phyloP scores from a whole-genome alignment of 2,888 invertebrate genomes.

The Drosophila lacicola region DNA sequence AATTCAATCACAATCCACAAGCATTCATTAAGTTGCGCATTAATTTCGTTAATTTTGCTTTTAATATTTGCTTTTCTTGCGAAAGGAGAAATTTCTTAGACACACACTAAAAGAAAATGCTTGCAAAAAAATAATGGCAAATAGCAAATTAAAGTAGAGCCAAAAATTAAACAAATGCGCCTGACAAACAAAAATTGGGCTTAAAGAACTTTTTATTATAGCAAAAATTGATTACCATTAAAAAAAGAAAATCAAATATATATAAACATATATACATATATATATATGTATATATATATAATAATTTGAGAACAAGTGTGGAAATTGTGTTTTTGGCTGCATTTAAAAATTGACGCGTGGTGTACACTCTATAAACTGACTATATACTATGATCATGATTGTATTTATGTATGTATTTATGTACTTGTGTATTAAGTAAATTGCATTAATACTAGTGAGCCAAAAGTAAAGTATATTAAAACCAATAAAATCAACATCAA shows the following conservation, averaged over 20 bases:
- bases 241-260: constrained; percentile 6
- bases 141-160: constrained; percentile 67
- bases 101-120: constrained; percentile 44
- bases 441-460: constrained; percentile 66
- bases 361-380: constrained; percentile 62
- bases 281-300: constrained; percentile 34
- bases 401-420: constrained; percentile 75
- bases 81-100: constrained; percentile 12
- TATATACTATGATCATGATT: constrained; percentile 70
- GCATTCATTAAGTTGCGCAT: constrained; percentile 36
- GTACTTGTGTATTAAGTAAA: constrained; percentile 65
- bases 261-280: constrained; percentile 15
- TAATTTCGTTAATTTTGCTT: constrained; percentile 13
- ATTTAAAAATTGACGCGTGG: constrained; percentile 59
- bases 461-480: constrained; percentile 34
- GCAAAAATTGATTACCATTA: constrained; percentile 55
- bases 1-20: constrained; percentile 36
- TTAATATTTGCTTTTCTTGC: constrained; percentile 4
- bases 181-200: constrained; percentile 33
- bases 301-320: constrained; percentile 48
- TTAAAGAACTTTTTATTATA: constrained; percentile 58
- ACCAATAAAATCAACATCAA: constrained; percentile 14
- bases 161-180: constrained; percentile 31
- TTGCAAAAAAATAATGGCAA: constrained; percentile 53
- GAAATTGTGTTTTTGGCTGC: constrained; percentile 66